phyloP scores from a whole-genome alignment of 2,888 invertebrate genomes.

The Drosophila formosana region DNA sequence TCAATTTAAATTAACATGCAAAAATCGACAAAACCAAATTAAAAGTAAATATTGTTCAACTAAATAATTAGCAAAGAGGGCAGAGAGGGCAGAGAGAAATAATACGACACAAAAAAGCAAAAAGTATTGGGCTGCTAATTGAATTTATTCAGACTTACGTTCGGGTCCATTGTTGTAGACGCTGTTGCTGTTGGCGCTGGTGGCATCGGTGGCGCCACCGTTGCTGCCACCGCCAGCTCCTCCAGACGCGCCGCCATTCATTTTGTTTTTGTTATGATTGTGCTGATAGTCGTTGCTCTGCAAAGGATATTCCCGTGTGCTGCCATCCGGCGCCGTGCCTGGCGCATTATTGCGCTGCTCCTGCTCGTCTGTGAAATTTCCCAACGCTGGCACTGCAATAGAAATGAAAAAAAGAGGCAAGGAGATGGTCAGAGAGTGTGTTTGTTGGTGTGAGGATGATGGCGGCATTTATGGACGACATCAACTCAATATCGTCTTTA shows the following conservation, averaged over 20 bases:
- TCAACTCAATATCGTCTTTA: constrained; percentile 55
- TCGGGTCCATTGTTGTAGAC: constrained; percentile 81
- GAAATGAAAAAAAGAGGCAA: constrained; percentile 1
- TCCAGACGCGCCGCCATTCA: constrained; percentile 65
- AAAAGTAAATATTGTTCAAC: constrained; percentile 77
- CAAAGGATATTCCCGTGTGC: constrained; percentile 88
- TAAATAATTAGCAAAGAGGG: constrained; percentile 70
- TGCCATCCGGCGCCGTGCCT: constrained; percentile 83
- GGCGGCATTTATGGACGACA: constrained; percentile 32
- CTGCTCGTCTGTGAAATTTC: constrained; percentile 88
- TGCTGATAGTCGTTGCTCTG: constrained; percentile 88
- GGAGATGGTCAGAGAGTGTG: background rate
- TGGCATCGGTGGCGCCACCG: constrained; percentile 58
- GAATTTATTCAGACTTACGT: constrained; percentile 75
- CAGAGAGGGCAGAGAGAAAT: constrained; percentile 19
- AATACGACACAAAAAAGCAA: constrained; percentile 4
- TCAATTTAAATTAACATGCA: constrained; percentile 62
- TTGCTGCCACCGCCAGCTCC: constrained; percentile 48
- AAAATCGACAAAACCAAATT: constrained; percentile 60
- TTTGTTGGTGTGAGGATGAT: constrained; percentile 12
- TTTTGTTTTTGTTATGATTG: constrained; percentile 85
- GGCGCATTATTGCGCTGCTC: constrained; percentile 77
- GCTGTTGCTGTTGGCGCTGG: constrained; percentile 60
- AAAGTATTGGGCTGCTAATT: constrained; percentile 50
- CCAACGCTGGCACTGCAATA: constrained; percentile 86